Conservation (phyloP, 2,888 invertebrate species). For the Antheraea assamensis region DNA sequence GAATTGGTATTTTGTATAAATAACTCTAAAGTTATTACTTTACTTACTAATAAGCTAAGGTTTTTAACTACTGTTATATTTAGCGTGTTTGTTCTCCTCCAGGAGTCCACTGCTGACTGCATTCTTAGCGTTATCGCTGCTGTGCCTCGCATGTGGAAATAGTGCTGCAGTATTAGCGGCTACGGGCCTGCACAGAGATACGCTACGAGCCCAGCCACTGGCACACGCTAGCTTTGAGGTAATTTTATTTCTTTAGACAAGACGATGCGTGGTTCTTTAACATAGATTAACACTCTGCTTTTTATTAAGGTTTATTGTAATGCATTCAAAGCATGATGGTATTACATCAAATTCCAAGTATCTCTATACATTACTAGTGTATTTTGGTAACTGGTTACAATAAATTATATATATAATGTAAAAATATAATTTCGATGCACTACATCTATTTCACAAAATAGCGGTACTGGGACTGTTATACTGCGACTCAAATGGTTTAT, state of each 20-base stretch:
- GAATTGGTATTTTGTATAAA: neutral
- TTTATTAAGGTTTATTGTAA: no score
- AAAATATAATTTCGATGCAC: no score
- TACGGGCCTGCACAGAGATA: slow-evolving; percentile 84
- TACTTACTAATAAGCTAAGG: neutral
- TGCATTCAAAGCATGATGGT: no score
- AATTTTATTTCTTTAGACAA: slow-evolving; percentile 19
- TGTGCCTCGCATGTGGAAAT: slow-evolving; percentile 83
- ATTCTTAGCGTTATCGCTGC: slow-evolving; percentile 84
- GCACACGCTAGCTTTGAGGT: slow-evolving; percentile 62
- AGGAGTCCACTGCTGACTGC: slow-evolving; percentile 79
- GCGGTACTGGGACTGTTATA: no score
- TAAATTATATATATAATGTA: neutral
- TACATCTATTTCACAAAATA: no score
- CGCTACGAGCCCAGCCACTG: slow-evolving; percentile 54
- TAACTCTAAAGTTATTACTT: no score
- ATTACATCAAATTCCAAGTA: no score
- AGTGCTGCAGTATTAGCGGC: slow-evolving; percentile 83
- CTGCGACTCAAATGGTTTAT: no score
- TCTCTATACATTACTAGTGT: no score
- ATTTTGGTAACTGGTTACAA: neutral
- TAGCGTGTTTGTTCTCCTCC: slow-evolving; percentile 25
- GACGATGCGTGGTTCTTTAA: neutral
- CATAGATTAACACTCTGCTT: no score
- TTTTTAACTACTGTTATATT: neutral